A percentile compares a stretch with the other conserved stretches of the same genome.
phyloP scores from a whole-genome alignment of 2,797 vertebrate genomes.

The Pterois miles region DNA sequence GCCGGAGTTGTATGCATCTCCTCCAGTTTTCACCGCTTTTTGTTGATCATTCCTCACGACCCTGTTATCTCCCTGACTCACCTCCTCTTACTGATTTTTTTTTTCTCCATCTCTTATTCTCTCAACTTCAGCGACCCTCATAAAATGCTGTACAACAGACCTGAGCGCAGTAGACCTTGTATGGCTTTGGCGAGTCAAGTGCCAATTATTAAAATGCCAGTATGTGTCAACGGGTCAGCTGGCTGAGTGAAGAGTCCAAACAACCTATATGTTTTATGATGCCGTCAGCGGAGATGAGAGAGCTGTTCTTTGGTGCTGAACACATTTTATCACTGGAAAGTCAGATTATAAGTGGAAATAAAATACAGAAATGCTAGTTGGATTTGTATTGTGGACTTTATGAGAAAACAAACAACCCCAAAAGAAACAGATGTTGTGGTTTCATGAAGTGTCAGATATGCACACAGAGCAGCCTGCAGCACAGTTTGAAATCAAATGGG shows the following conservation, averaged over 20 bases:
- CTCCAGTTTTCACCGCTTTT: slow-evolving; percentile 2
- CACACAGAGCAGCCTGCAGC: slow-evolving; percentile 25
- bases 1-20: background rate
- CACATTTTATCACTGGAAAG: background rate
- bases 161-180: background rate
- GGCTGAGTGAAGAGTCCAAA: slow-evolving; percentile 11
- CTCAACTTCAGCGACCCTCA: slow-evolving; percentile 30
- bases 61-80: background rate
- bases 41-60: background rate
- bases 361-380: background rate
- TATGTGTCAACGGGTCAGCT: slow-evolving; percentile 38
- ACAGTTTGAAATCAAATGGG: slow-evolving; percentile 22
- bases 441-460: slow-evolving; percentile 1
- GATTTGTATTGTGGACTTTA: background rate
- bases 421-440: background rate
- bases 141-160: slow-evolving; percentile 33
- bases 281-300: background rate
- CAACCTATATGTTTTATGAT: slow-evolving; percentile 3
- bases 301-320: background rate
- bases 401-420: background rate
- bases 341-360: background rate
- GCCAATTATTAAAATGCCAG: slow-evolving; percentile 59
- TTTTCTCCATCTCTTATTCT: background rate
- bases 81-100: background rate
- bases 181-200: slow-evolving; percentile 34